Percentiles rank a stretch among this genome's conserved stretches.
phyloP scores from a whole-genome alignment of 2,797 vertebrate genomes.

The Pangasius sanitwongsei region DNA sequence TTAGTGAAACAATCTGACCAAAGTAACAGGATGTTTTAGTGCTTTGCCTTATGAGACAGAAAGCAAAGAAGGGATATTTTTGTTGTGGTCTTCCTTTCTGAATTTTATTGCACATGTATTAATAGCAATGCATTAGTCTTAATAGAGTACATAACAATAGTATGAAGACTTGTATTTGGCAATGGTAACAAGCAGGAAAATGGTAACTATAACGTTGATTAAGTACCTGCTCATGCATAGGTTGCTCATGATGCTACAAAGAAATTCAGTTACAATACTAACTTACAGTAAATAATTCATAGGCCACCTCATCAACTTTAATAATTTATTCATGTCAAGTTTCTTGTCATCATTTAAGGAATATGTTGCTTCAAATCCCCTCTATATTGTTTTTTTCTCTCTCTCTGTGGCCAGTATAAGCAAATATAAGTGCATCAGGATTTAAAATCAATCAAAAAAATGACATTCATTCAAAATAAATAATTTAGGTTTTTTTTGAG shows the following conservation, averaged over 20 bases:
- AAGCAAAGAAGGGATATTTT: constrained; percentile 4
- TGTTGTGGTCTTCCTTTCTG: neutral
- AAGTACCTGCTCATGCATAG: neutral
- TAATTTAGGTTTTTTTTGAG: neutral
- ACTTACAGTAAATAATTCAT: neutral
- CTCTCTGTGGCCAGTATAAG: neutral
- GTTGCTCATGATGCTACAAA: neutral
- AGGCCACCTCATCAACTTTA: neutral
- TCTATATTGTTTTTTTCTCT: neutral
- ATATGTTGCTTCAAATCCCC: neutral
- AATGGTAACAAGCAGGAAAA: neutral
- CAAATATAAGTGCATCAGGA: neutral
- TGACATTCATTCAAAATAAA: neutral
- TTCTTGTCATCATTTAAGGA: constrained; percentile 36
- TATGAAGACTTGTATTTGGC: neutral
- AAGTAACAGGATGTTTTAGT: constrained; percentile 45
- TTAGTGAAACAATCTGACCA: constrained; percentile 40
- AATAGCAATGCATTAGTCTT: neutral
- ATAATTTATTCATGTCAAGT: constrained; percentile 67
- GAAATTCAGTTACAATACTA: neutral
- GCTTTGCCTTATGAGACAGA: constrained; percentile 13
- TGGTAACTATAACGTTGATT: neutral
- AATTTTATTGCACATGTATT: constrained; percentile 18
- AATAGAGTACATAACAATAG: neutral
- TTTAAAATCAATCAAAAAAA: neutral